Conservation (phyloP, 2,888 invertebrate genomes). For the Caenorhabditis angaria region DNA sequence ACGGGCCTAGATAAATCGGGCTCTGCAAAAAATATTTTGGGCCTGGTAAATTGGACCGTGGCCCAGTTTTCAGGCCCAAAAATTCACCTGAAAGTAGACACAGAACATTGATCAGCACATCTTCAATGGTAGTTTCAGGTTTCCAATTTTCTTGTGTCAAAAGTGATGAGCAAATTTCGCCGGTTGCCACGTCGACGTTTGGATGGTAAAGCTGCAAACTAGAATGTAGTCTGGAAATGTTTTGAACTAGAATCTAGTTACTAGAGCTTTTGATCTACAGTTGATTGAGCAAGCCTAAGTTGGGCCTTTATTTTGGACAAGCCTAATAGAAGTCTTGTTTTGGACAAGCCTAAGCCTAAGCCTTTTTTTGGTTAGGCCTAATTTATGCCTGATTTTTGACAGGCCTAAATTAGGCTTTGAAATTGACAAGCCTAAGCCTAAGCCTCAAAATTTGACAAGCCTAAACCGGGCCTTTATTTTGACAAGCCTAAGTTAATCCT, state of each 20-base stretch:
- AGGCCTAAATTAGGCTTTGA: no score
- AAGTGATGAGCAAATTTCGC: conserved; percentile 31
- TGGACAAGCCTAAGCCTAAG: no score
- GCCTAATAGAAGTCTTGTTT: no score
- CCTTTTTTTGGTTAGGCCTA: no score
- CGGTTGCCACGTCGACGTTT: conserved; percentile 26
- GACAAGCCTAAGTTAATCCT: no score
- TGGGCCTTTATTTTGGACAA: no score
- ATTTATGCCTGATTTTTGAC: no score
- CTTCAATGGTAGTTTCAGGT: conserved; percentile 39
- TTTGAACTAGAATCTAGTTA: not conserved
- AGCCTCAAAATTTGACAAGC: no score
- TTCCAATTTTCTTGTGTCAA: conserved; percentile 38
- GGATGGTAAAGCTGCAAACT: conserved; percentile 31
- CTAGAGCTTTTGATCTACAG: no score
- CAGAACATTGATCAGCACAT: conserved; percentile 14
- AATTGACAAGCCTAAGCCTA: no score
- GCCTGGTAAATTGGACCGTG: not conserved
- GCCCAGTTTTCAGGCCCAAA: not conserved
- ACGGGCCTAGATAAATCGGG: conserved; percentile 42
- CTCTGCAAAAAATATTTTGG: conserved; percentile 15
- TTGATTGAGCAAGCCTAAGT: no score
- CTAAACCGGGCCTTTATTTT: no score
- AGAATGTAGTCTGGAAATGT: not conserved
- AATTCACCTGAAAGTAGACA: not conserved